These are phyloP conservation scores for Sarcophaga bullata DNA, from an alignment of 1,140 invertebrate species.

Conservation along the genomic window DNA sequence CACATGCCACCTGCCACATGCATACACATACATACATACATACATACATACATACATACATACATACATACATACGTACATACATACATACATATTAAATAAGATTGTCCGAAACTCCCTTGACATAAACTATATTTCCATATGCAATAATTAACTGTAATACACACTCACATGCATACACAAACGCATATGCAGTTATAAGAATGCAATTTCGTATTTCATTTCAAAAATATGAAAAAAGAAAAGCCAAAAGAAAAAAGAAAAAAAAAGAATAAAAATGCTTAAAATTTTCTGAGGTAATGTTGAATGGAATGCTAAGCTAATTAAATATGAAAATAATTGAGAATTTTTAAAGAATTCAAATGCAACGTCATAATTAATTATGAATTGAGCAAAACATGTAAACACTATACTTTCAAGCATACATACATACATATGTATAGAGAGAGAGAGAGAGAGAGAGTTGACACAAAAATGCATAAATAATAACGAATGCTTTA, in stretches of 20 bases:
- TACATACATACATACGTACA: too few relatives aligned
- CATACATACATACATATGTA: not conserved
- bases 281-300: not conserved
- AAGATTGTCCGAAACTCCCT: slow-evolving; percentile 16
- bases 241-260: too few relatives aligned
- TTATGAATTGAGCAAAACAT: not conserved
- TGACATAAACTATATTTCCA: not conserved
- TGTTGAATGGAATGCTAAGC: not conserved
- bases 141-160: not conserved
- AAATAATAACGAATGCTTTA: too few relatives aligned
- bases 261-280: not conserved
- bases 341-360: not conserved
- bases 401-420: not conserved
- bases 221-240: too few relatives aligned
- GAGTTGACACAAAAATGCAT: too few relatives aligned
- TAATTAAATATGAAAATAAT: not conserved
- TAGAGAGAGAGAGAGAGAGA: not conserved
- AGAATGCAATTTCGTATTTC: not conserved
- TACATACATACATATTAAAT: too few relatives aligned
- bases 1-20: too few relatives aligned
- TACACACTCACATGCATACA: not conserved
- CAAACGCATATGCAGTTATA: not conserved
- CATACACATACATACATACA: too few relatives aligned
- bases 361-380: slow-evolving; percentile 12
- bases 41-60: too few relatives aligned